A percentile compares a stretch with the other conserved stretches of the same genome.
phyloP scores from a whole-genome alignment of 2,888 invertebrate genomes.

The Apodemia zela region DNA sequence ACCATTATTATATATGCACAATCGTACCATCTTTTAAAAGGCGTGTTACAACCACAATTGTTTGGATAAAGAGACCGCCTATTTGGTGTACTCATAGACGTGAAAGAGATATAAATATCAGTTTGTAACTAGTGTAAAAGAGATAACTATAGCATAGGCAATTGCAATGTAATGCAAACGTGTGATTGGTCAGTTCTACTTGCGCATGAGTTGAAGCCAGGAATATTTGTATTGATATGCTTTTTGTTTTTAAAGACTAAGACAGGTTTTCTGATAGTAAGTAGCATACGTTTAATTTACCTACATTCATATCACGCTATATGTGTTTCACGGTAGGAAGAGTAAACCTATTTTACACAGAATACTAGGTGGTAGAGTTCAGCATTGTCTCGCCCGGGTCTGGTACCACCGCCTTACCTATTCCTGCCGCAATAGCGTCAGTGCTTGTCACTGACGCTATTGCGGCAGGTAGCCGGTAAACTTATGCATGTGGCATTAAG shows the following conservation, averaged over 20 bases:
- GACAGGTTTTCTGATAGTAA: neutral
- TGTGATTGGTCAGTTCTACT: slow-evolving; percentile 16
- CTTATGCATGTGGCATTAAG: too few species aligned
- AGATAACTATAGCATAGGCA: slow-evolving; percentile 11
- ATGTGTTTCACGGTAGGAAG: neutral
- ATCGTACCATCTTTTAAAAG: slow-evolving; percentile 21
- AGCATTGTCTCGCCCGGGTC: too few species aligned
- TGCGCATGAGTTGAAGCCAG: slow-evolving; percentile 20
- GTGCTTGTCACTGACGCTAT: too few species aligned
- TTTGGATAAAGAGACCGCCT: slow-evolving; percentile 18
- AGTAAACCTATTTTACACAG: neutral
- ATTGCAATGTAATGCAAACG: slow-evolving; percentile 12
- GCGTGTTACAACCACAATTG: slow-evolving; percentile 19
- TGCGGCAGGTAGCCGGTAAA: too few species aligned
- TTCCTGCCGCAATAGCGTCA: too few species aligned
- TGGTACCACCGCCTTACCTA: too few species aligned
- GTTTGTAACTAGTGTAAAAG: neutral
- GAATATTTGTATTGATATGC: slow-evolving; percentile 13
- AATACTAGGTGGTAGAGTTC: too few species aligned
- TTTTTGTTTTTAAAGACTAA: slow-evolving; percentile 7
- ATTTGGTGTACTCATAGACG: slow-evolving; percentile 20
- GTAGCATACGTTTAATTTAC: neutral
- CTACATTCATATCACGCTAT: neutral
- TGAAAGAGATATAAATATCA: slow-evolving; percentile 1
- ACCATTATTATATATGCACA: neutral